Evolutionary conservation across 2,888 invertebrate species (phyloP), one percentile per base, ranked within the genome.

Genomic region (Macaria liturata): DNA sequence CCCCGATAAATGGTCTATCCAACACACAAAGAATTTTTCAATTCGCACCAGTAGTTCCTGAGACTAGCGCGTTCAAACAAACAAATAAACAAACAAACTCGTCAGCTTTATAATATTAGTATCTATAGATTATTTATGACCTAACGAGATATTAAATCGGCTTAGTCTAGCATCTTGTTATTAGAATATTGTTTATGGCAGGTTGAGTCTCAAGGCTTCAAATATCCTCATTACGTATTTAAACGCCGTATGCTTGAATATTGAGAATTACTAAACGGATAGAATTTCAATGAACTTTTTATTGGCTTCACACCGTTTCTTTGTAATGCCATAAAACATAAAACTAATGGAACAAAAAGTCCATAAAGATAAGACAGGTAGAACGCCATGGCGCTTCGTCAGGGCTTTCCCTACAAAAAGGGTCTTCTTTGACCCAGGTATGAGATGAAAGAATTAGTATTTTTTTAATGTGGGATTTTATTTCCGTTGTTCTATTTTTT

Each of bases 331-430:
- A 49, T 56, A 57, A 54, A 59, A 43, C 57, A 60, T 47, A 37
- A 37, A 37, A 37, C 37, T 59, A 56, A 55, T 51, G 9, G 37
- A 39, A 57, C 9, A 49, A 40, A 50, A 61, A 59, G 58, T 7
- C 57, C 43, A 51, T 42, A 60, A 61, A 42, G 5, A n/a, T 54
- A 49, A 37, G n/a, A 44, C 75, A 77, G 77, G 76, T 79, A 77
- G 43, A 44, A 50, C 39, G 54, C 50, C 55, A 56, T 68, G 73
- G 71, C 74, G 72, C 73, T 69, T 55, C 56, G 9, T 53, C 45
- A 51, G 76, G 75, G 71, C 67, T 70, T 71, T 72, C 78, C 78
- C 70, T 30, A 69, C 64, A 78, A 80, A 81, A 80, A 76, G 62
- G 75, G 74, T 78, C 78, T 78, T 49, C 45, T 72, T 7, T n/a